Evolutionary conservation across 2,113 vertebrate species (phyloP).

Genomic region (Dromiciops gliroides): DNA sequence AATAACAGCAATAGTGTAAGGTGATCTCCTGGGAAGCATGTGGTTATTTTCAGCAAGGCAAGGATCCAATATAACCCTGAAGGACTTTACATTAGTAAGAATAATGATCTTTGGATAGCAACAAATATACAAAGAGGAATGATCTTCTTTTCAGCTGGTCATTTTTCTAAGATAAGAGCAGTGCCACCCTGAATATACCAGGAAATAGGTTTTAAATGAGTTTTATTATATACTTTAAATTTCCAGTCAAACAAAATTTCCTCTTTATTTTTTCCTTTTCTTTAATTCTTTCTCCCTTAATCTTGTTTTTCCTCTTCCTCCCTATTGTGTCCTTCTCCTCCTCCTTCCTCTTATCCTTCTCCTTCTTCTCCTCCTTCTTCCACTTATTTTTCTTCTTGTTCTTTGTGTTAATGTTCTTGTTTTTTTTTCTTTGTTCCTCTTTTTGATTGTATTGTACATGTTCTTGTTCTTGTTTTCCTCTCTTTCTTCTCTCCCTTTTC

Average conservation of each 20-base stretch:
- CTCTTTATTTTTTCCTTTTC: not conserved
- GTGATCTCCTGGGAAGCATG: too few relatives aligned
- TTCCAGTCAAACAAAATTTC: fast-evolving
- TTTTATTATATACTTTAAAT: not conserved
- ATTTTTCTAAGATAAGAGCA: not conserved
- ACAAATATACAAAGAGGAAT: not conserved
- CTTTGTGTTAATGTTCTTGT: too few relatives aligned
- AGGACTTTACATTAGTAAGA: not conserved
- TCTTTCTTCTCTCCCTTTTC: not conserved
- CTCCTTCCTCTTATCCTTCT: too few relatives aligned
- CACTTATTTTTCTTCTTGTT: too few relatives aligned
- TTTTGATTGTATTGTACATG: too few relatives aligned
- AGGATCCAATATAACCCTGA: not conserved
- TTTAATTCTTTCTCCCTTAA: too few relatives aligned
- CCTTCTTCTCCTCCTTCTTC: not conserved
- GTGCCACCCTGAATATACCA: not conserved
- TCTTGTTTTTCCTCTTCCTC: not conserved
- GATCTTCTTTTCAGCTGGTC: not conserved
- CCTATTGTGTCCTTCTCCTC: not conserved
- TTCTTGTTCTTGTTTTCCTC: not conserved
- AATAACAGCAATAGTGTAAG: too few relatives aligned
- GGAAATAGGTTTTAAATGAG: not conserved
- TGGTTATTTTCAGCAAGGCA: too few relatives aligned
- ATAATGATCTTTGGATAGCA: not conserved
- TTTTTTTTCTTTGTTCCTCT: not conserved